phyloP scores from a whole-genome alignment of 2,797 vertebrate species.

The Stomatorhinus walkeri region DNA sequence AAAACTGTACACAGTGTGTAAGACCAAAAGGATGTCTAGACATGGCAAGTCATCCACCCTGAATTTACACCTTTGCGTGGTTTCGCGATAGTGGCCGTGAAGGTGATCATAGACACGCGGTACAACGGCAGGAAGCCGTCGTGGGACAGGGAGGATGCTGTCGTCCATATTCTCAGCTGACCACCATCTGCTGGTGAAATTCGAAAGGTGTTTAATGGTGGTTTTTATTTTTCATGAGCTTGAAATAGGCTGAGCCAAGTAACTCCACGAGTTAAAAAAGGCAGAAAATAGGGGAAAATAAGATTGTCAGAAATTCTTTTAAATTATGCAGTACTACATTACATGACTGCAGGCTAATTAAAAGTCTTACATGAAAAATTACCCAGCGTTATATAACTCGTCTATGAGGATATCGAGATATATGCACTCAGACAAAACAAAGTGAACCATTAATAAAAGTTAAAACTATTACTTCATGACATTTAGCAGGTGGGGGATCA shows the following conservation, averaged over 20 bases:
- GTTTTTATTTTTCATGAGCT: slow-evolving; percentile 39
- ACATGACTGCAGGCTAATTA: slow-evolving; percentile 36
- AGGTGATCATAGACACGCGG: background rate
- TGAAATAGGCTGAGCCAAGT: slow-evolving; percentile 21
- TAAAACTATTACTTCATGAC: slow-evolving; percentile 18
- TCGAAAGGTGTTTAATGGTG: slow-evolving; percentile 31
- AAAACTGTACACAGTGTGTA: background rate
- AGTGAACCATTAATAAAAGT: slow-evolving; percentile 23
- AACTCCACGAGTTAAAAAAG: slow-evolving; percentile 11
- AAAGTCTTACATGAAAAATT: slow-evolving; percentile 36
- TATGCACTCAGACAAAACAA: slow-evolving; percentile 21
- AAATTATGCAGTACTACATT: slow-evolving; percentile 37
- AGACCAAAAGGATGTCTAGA: slow-evolving; percentile 13
- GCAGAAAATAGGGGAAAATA: slow-evolving; percentile 19
- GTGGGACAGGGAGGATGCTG: background rate
- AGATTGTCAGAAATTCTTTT: slow-evolving; percentile 28
- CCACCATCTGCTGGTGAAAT: slow-evolving; percentile 20
- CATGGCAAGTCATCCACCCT: background rate
- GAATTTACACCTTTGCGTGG: background rate
- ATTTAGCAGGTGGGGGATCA: background rate
- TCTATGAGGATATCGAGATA: slow-evolving; percentile 22
- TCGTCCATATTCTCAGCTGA: background rate
- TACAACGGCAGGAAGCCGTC: background rate
- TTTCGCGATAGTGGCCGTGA: background rate
- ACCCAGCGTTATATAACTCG: slow-evolving; percentile 25